These are phyloP conservation scores for Hafferia zeledoni DNA, from an alignment of 2,797 vertebrate species.

Conservation along the genomic window DNA sequence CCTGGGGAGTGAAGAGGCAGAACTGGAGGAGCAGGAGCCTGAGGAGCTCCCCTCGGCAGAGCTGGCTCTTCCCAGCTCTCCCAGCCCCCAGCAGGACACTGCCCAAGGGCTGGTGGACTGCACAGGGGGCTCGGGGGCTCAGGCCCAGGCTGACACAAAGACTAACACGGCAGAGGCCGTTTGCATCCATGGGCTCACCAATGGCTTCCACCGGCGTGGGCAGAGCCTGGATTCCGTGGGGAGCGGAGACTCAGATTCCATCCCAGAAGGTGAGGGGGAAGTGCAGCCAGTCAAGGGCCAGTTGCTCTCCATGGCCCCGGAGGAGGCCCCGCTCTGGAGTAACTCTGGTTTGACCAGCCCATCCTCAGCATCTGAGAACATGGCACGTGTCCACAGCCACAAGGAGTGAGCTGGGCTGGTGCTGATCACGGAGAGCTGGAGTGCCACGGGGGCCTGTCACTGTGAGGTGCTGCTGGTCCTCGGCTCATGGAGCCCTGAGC, in stretches of 20 bases:
- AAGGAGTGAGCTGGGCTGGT: neutral
- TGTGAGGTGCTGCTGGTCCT: neutral
- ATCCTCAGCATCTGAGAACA: constrained; percentile 70
- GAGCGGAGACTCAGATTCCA: constrained; percentile 71
- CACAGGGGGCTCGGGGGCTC: neutral
- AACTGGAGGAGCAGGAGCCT: constrained; percentile 26
- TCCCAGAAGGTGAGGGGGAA: constrained; percentile 54
- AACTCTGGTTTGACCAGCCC: constrained; percentile 35
- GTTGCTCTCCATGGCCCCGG: constrained; percentile 25
- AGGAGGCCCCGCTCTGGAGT: constrained; percentile 76
- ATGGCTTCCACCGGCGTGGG: constrained; percentile 83
- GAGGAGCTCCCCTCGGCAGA: neutral
- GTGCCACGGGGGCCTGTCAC: neutral
- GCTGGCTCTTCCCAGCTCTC: neutral
- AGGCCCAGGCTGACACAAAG: neutral
- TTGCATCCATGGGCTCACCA: constrained; percentile 75
- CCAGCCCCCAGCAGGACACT: neutral
- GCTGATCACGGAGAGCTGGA: constrained; percentile 36
- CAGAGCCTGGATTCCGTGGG: constrained; percentile 68
- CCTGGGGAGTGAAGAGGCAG: constrained; percentile 49
- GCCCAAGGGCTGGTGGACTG: neutral
- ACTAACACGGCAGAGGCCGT: constrained; percentile 35
- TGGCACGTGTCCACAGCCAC: constrained; percentile 77
- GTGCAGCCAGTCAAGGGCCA: constrained; percentile 69
- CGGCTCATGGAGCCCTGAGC: neutral